phyloP scores from a whole-genome alignment of 1,140 invertebrate genomes.

The Calliopsis andreniformis region DNA sequence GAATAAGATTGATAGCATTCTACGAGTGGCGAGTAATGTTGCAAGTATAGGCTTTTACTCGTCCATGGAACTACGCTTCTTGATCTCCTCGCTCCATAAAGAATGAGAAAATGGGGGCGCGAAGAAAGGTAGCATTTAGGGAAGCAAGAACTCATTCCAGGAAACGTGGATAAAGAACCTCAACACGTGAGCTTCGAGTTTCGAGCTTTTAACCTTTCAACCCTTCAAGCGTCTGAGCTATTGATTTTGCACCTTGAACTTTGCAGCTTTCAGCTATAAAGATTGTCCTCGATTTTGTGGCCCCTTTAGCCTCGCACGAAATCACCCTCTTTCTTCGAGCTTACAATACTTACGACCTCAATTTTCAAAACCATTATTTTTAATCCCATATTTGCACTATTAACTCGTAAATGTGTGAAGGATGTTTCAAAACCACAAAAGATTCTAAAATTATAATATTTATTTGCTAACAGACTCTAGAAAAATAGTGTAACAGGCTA shows the following conservation, averaged over 20 bases:
- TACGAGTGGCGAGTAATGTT: too few species aligned
- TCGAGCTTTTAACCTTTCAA: conserved; percentile 43
- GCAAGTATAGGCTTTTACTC: too few species aligned
- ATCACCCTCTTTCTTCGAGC: conserved; percentile 34
- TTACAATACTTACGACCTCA: conserved; percentile 22
- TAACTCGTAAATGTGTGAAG: too few species aligned
- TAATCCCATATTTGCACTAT: too few species aligned
- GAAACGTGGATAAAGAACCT: conserved; percentile 9
- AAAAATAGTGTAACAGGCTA: too few species aligned
- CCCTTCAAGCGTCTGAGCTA: conserved; percentile 11
- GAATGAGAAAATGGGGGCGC: background rate
- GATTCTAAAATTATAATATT: too few species aligned
- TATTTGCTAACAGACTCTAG: too few species aligned
- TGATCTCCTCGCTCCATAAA: background rate
- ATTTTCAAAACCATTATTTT: background rate
- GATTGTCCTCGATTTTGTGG: conserved; percentile 39
- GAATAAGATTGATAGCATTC: too few species aligned
- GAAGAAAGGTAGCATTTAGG: conserved; percentile 19
- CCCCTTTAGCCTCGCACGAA: background rate
- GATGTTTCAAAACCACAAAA: too few species aligned
- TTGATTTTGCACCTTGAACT: conserved; percentile 48
- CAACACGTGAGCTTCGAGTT: conserved; percentile 35
- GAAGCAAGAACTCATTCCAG: background rate
- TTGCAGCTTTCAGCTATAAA: conserved; percentile 22
- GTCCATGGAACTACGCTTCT: background rate